These are phyloP conservation scores for Eupithecia abbreviata DNA, from an alignment of 2,888 invertebrate species.

Conservation along the genomic window DNA sequence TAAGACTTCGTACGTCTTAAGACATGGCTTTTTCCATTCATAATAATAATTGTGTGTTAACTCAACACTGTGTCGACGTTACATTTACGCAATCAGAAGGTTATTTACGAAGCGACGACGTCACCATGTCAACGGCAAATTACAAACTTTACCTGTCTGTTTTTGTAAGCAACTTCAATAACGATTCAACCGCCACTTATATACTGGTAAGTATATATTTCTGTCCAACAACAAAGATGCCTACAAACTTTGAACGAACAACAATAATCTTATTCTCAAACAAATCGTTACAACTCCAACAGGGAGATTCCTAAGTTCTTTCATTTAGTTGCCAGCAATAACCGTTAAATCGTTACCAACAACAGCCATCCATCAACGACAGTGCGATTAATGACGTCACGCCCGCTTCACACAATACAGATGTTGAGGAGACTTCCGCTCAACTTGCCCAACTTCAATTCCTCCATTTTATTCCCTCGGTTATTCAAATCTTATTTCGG, in stretches of 20 bases:
- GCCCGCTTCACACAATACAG: slow-evolving; percentile 45
- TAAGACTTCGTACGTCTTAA: too few species aligned
- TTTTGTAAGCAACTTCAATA: neutral
- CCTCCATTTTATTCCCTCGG: slow-evolving; percentile 33
- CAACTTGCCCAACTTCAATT: slow-evolving; percentile 34
- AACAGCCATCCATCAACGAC: slow-evolving; percentile 55
- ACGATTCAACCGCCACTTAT: slow-evolving; percentile 1
- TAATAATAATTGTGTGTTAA: neutral
- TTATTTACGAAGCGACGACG: neutral
- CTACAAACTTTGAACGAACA: slow-evolving; percentile 28
- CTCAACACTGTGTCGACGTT: neutral
- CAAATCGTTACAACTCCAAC: slow-evolving; percentile 30
- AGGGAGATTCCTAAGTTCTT: slow-evolving; percentile 44
- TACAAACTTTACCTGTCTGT: neutral
- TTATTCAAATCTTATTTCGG: slow-evolving; percentile 43
- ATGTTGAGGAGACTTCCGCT: slow-evolving; percentile 33
- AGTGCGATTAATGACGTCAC: slow-evolving; percentile 51
- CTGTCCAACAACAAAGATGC: slow-evolving; percentile 18
- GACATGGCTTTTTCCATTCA: neutral
- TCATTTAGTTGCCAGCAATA: slow-evolving; percentile 46
- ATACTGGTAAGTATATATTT: slow-evolving; percentile 13
- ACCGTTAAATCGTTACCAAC: slow-evolving; percentile 53
- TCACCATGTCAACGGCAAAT: slow-evolving; percentile 3
- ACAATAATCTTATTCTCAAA: slow-evolving; percentile 24
- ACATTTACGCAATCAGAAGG: neutral